Evolutionary conservation across 2,113 vertebrate species (phyloP).

Genomic region (Tragelaphus imberbis): DNA sequence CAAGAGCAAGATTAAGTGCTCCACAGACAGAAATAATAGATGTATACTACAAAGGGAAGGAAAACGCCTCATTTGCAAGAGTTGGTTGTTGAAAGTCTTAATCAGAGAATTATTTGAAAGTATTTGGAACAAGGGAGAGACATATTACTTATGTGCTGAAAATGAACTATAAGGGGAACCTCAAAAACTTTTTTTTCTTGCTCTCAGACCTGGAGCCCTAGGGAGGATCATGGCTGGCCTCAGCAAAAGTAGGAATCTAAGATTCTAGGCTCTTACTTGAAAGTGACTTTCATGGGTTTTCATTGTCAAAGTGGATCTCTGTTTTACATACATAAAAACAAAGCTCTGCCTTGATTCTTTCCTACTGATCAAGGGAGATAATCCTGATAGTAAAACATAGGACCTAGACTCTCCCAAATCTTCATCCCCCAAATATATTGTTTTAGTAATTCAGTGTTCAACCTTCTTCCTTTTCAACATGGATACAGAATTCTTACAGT

Average conservation of each 20-base stretch:
- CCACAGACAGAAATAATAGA: neutral
- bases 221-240: neutral
- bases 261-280: neutral
- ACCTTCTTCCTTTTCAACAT: neutral
- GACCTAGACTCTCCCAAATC: neutral
- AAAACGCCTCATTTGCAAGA: neutral
- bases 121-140: neutral
- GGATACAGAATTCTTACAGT: neutral
- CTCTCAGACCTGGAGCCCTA: neutral
- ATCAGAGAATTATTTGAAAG: constrained; percentile 24
- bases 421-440: neutral
- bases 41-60: neutral
- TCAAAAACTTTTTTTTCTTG: neutral
- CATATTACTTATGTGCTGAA: neutral
- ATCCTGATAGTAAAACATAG: neutral
- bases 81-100: neutral
- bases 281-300: neutral
- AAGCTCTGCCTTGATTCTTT: neutral
- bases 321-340: neutral
- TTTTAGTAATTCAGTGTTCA: neutral
- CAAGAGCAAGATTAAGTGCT: neutral
- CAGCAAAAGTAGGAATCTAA: neutral
- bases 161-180: neutral
- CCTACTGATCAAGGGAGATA: neutral
- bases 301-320: neutral